Percentiles rank a stretch among this genome's conserved stretches.
Conservation (phyloP, 2,888 invertebrate genomes). For the Hydriomena furcata region DNA sequence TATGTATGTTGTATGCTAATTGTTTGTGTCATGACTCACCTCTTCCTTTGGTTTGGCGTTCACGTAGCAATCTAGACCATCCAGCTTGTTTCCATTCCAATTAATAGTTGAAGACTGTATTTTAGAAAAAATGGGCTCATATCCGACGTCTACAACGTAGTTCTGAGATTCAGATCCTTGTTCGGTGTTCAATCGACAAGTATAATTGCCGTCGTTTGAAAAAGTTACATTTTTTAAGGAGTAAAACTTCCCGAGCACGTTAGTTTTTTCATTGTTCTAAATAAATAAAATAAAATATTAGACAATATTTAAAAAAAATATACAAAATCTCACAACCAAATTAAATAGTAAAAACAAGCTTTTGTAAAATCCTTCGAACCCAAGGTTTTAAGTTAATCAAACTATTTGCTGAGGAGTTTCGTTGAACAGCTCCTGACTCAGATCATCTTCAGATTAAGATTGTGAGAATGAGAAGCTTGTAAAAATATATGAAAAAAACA, state of each 20-base stretch:
- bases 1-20: too few relatives aligned
- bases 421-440: too few relatives aligned
- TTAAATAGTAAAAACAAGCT: too few relatives aligned
- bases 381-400: too few relatives aligned
- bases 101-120: background rate
- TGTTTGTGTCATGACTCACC: conserved; percentile 14
- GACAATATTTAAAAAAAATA: background rate
- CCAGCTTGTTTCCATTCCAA: conserved; percentile 20
- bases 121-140: conserved; percentile 19
- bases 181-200: conserved; percentile 31
- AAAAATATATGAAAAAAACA: background rate
- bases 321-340: too few relatives aligned
- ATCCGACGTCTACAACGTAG: conserved; percentile 29
- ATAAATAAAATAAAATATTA: too few relatives aligned
- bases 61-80: conserved; percentile 23
- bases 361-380: too few relatives aligned
- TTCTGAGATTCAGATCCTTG: conserved; percentile 27
- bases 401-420: too few relatives aligned
- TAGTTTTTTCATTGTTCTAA: conserved; percentile 4
- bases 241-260: conserved; percentile 9
- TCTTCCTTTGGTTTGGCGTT: conserved; percentile 23
- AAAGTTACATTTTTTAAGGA: conserved; percentile 10
- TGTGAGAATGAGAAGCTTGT: too few relatives aligned
- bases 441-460: too few relatives aligned
- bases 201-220: conserved; percentile 32